Evolutionary conservation across 2,797 vertebrate species (phyloP).

Genomic region (Epinephelus awoara): DNA sequence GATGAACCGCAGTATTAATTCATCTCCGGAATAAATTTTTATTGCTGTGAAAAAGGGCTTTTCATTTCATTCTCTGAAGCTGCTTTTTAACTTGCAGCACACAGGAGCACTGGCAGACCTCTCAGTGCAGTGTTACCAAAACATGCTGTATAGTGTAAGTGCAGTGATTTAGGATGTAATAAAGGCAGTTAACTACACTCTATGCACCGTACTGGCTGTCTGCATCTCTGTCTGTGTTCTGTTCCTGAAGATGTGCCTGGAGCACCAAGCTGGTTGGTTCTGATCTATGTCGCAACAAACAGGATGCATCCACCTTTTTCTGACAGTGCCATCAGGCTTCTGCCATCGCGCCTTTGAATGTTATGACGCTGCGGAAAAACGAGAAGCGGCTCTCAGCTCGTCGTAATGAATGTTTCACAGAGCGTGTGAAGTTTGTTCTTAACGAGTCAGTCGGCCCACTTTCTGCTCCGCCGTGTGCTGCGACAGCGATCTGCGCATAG

Average conservation of each 20-base stretch:
- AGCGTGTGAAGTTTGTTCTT: slow-evolving; percentile 41
- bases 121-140: background rate
- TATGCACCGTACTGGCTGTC: background rate
- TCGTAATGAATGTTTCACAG: slow-evolving; percentile 50
- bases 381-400: slow-evolving; percentile 16
- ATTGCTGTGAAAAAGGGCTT: background rate
- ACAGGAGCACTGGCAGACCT: background rate
- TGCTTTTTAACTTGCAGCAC: slow-evolving; percentile 6
- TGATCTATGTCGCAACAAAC: slow-evolving; percentile 41
- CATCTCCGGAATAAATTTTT: background rate
- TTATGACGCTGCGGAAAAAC: slow-evolving; percentile 14
- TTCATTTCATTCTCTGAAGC: slow-evolving; percentile 11
- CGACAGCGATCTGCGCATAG: slow-evolving; percentile 15
- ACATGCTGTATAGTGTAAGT: background rate
- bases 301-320: slow-evolving; percentile 20
- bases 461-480: slow-evolving; percentile 41
- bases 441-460: slow-evolving; percentile 34
- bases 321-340: slow-evolving; percentile 41
- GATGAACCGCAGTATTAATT: background rate
- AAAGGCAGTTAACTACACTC: background rate
- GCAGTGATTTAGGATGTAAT: background rate
- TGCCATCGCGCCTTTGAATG: slow-evolving; percentile 30
- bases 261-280: slow-evolving; percentile 21
- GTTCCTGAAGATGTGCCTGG: slow-evolving; percentile 30
- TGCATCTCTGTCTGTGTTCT: slow-evolving; percentile 2